Base-by-base conservation (phyloP, 1,140 invertebrate species). In the Brachionus paranguensis region DNA sequence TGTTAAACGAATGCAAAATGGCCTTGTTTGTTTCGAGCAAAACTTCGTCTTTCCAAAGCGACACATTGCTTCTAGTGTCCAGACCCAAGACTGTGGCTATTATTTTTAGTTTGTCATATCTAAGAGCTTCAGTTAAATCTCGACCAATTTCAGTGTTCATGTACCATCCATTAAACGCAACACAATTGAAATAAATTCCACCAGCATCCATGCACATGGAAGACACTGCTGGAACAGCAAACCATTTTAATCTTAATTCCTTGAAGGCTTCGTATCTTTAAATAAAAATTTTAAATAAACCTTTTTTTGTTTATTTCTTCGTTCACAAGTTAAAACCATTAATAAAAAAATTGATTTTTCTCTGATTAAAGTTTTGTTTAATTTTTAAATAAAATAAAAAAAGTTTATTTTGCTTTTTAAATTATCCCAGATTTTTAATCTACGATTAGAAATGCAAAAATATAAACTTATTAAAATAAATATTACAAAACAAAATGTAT, bases 161-260 rank as follows among this genome's bases (percentile, higher is more conserved):
- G 89, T 97, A 97, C 96, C 96, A 98, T 20, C 96, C 96, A 88
- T 95, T 97, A 89, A 98, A 98, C 20, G 95, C 94, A 47, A 93
- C 93, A 0, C 93, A 95, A 1, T 95, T 94, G 88, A 96, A 97
- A 88, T 96, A 94, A n/a, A 97, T 91, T 8, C 96, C 96, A 6
- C 96, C 96, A 87, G 95, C 96, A 88, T 98, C 96, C 87, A 97
- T 95, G 85, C 95, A 91, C 95, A 97, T 96, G 85, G 91, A 92
- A 6, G 94, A 93, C 0, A 96, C 95, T 0, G 93, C 93, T 0
- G 96, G 96, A 10, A 97, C 88, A 0, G 93, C 93, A 88, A 94
- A 97, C 96, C 96, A 98, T 86, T 94, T 93, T 1, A 97, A 88
- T n/a, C 92, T 92, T 86, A 97, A 89, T 50, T 95, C 93, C 84